Conservation (phyloP, 1,140 invertebrate genomes). For the Araneus ventricosus region DNA sequence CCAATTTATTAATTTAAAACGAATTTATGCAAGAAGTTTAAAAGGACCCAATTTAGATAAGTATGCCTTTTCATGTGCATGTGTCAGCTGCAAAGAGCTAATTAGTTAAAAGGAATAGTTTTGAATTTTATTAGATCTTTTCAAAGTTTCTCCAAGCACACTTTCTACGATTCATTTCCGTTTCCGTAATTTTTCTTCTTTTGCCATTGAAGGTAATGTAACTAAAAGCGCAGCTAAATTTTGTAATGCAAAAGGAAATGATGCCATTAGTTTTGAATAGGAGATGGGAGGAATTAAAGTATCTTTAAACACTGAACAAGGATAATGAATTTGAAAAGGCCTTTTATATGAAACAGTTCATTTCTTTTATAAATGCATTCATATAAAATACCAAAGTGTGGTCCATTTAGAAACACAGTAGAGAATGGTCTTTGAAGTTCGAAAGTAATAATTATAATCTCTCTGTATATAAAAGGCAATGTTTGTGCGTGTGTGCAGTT, state of each 20-base stretch:
- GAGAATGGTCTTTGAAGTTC: too few relatives aligned
- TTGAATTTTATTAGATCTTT: slow-evolving; percentile 25
- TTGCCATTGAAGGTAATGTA: background rate
- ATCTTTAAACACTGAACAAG: background rate
- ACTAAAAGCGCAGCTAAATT: slow-evolving; percentile 11
- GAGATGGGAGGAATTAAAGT: slow-evolving; percentile 14
- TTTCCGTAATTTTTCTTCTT: background rate
- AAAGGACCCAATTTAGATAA: slow-evolving; percentile 23
- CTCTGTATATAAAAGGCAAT: too few relatives aligned
- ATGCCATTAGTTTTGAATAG: slow-evolving; percentile 56
- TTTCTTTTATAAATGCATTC: background rate
- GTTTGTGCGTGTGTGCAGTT: too few relatives aligned
- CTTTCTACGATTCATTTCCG: slow-evolving; percentile 30
- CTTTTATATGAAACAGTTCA: background rate
- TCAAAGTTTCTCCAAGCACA: slow-evolving; percentile 11
- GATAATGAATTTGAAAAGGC: slow-evolving; percentile 5
- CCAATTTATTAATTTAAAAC: background rate
- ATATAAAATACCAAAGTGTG: background rate
- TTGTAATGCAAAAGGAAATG: slow-evolving; percentile 41
- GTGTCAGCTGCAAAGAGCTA: background rate
- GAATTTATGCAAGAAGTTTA: slow-evolving; percentile 9
- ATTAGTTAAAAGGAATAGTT: slow-evolving; percentile 35
- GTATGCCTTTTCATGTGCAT: slow-evolving; percentile 23
- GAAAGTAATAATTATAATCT: too few relatives aligned
- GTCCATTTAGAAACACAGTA: too few relatives aligned